Percentiles rank a stretch among this genome's conserved stretches.
phyloP scores from a whole-genome alignment of 2,888 invertebrate genomes.

The Listrodromus nycthemerus region DNA sequence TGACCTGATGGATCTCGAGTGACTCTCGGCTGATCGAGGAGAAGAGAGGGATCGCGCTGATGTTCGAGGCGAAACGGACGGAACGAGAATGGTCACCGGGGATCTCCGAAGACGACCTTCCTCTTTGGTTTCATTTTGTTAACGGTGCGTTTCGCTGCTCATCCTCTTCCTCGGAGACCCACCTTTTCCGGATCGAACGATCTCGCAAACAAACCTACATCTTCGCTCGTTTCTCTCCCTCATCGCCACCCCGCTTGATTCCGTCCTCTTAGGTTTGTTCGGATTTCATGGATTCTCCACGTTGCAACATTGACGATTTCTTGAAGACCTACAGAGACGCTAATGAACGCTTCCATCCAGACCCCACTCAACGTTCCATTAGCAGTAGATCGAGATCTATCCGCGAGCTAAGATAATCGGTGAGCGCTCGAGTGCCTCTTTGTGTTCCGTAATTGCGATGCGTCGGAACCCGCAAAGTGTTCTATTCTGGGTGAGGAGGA shows the following conservation, averaged over 20 bases:
- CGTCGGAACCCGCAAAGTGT: conserved; percentile 28
- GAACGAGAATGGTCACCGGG: neutral
- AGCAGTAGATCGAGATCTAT: neutral
- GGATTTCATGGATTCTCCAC: neutral
- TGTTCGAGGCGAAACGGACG: conserved; percentile 34
- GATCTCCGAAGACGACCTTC: conserved; percentile 11
- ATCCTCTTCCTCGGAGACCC: neutral
- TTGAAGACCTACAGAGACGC: neutral
- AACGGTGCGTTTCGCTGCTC: neutral
- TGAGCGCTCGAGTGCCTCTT: neutral
- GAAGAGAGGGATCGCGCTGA: conserved; percentile 36
- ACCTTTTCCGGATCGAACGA: conserved; percentile 16
- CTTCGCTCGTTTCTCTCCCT: neutral
- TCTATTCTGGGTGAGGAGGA: neutral
- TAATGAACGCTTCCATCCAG: neutral
- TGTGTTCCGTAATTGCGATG: conserved; percentile 36
- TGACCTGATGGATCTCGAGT: conserved; percentile 26
- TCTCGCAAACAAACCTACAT: neutral
- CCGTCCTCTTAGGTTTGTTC: neutral
- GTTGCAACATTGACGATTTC: neutral
- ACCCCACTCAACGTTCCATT: neutral
- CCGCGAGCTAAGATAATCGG: neutral
- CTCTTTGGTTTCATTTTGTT: conserved; percentile 27
- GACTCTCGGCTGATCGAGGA: conserved; percentile 16
- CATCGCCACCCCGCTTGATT: neutral